These are phyloP conservation scores for Emberiza fucata DNA, from an alignment of 2,113 vertebrate genomes.

Conservation along the genomic window DNA sequence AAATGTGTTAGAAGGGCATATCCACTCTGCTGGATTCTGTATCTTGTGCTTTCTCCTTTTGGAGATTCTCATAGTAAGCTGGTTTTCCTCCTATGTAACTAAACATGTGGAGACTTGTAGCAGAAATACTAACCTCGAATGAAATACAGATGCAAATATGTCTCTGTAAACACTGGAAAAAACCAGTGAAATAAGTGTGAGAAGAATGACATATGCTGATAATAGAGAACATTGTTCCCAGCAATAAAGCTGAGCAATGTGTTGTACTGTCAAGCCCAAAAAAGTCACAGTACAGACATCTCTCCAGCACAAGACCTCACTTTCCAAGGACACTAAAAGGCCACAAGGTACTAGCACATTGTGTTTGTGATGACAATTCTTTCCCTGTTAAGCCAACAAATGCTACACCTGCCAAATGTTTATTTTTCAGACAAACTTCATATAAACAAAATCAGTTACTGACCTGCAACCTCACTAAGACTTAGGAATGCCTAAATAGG, in stretches of 20 bases:
- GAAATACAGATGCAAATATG: not conserved
- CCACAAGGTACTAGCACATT: not conserved
- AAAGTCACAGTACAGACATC: not conserved
- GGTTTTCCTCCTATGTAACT: not conserved
- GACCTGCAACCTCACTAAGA: not conserved
- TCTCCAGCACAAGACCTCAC: not conserved
- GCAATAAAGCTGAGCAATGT: not conserved
- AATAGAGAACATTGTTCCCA: not conserved
- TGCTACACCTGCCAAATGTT: not conserved
- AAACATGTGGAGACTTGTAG: not conserved
- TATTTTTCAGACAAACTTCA: not conserved
- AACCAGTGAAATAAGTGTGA: not conserved
- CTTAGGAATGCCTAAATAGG: not conserved
- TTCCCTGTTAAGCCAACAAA: not conserved
- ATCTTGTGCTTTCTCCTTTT: not conserved
- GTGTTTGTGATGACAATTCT: not conserved
- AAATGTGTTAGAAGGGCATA: not conserved
- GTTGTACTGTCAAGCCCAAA: not conserved
- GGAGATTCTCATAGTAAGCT: not conserved
- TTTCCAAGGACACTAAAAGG: not conserved
- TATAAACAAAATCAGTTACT: not conserved
- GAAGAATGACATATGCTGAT: not conserved
- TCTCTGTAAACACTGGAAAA: not conserved
- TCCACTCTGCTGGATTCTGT: not conserved
- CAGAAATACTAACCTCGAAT: not conserved